A percentile compares a stretch with the other conserved stretches of the same genome.
phyloP scores from a whole-genome alignment of 2,888 invertebrate genomes.

The Podabrus alpinus region DNA sequence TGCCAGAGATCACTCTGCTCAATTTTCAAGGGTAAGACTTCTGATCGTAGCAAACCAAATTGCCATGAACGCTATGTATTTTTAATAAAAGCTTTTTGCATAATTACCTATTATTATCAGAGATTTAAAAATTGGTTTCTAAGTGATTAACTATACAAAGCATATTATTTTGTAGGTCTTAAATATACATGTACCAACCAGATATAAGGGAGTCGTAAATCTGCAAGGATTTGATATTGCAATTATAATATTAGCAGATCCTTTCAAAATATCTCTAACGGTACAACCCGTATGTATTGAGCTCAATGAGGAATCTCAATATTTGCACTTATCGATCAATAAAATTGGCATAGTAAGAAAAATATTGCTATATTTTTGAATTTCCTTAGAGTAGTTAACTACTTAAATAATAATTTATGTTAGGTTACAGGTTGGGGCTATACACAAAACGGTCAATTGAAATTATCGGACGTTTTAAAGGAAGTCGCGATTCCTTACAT shows the following conservation, averaged over 20 bases:
- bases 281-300: constrained; percentile 50
- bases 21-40: background rate
- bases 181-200: constrained; percentile 32
- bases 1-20: constrained; percentile 31
- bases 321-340: constrained; percentile 10
- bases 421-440: no score
- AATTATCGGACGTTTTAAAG: no score
- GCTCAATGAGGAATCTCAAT: constrained; percentile 29
- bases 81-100: no score
- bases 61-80: no score
- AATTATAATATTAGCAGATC: constrained; percentile 41
- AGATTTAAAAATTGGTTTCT: no score
- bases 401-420: no score
- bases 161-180: constrained; percentile 30
- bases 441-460: no score
- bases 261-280: constrained; percentile 41
- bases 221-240: constrained; percentile 47
- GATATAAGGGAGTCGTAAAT: constrained; percentile 37
- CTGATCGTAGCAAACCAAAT: no score
- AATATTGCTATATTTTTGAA: background rate
- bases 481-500: no score
- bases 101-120: no score
- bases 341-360: constrained; percentile 37
- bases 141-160: no score
- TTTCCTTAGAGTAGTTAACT: no score